phyloP scores from a whole-genome alignment of 92 coral and sea anemone species.

The Metridium senile region DNA sequence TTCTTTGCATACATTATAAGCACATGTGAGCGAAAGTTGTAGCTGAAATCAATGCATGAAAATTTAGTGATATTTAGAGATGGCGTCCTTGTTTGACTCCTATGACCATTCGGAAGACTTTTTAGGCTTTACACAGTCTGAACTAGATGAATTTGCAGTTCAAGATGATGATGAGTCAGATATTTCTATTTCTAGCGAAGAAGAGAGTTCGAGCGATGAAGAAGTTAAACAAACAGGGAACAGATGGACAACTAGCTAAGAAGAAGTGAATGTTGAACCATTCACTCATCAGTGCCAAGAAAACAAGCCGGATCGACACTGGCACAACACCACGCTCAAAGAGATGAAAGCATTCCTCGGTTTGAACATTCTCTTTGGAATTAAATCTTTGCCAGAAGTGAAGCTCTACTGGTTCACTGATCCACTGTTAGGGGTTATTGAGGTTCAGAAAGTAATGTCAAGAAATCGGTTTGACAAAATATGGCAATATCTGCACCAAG shows the following conservation, averaged over 20 bases:
- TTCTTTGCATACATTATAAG: background rate
- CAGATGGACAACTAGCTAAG: background rate
- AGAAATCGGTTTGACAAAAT: background rate
- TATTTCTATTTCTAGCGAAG: background rate
- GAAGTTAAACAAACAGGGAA: background rate
- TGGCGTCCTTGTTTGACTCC: background rate
- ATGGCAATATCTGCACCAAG: background rate
- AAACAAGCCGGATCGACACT: background rate
- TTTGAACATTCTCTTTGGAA: background rate
- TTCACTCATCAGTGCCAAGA: background rate
- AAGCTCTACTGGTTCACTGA: background rate
- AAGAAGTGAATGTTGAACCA: background rate
- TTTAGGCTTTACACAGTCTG: background rate
- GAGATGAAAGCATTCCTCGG: background rate
- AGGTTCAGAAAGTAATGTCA: background rate
- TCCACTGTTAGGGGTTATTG: background rate
- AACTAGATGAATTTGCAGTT: background rate
- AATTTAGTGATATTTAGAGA: background rate
- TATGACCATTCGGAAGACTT: background rate
- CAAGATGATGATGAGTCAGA: background rate
- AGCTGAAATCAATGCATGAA: background rate
- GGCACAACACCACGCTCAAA: background rate
- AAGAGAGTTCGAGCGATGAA: background rate
- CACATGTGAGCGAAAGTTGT: background rate
- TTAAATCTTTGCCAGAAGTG: background rate